Base-by-base conservation (phyloP, 2,113 vertebrate genomes). In the Macquaria ambigua region DNA sequence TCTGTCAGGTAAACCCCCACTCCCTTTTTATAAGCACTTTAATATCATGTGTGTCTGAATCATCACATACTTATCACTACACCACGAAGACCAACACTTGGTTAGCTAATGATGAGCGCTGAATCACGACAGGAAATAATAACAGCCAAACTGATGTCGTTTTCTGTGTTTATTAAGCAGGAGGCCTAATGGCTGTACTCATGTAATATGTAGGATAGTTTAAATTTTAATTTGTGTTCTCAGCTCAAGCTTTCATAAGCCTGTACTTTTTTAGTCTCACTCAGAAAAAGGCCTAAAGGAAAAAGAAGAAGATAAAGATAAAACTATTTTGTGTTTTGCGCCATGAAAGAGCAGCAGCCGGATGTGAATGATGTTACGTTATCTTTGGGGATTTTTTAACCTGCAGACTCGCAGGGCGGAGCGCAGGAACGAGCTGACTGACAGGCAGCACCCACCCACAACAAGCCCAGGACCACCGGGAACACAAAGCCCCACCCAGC, bases 1-100 rank as follows among this genome's bases (percentile, higher is more conserved):
- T 95, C 86, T 95, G 91, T 83, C 96, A 96, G 94, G 96, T 96
- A 76, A 91, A 67, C 69, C 84, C 84, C 84, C 28, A 48, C 8
- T 3, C 43, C 41, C 23, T 46, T 55, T 56, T 64, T 53, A 46
- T 75, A 25, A 53, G n/a, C 63, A 3, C 28, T 66, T 31, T 41
- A 10, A 72, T 16, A 59, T 41, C 43, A 11, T 25, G 16, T 31
- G n/a, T 55, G 56, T 76, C 78, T 81, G 71, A 83, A 72, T 86
- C 83, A 75, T 67, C 53, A 50, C 7, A 6, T 28, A 28, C 18
- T 67, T 6, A 25, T 31, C 28, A 53, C 69, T 21, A 12, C 48
- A 48, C 39, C 25, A 21, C 48, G 62, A 68, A 85, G 59, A 70
- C 37, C 23, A 69, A 53, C 39, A 67, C 56, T 74, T 69, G 23